Percentiles rank a stretch among this genome's conserved stretches.
These are phyloP conservation scores for Podiceps cristatus DNA, from an alignment of 2,113 vertebrate species.

Conservation along the genomic window DNA sequence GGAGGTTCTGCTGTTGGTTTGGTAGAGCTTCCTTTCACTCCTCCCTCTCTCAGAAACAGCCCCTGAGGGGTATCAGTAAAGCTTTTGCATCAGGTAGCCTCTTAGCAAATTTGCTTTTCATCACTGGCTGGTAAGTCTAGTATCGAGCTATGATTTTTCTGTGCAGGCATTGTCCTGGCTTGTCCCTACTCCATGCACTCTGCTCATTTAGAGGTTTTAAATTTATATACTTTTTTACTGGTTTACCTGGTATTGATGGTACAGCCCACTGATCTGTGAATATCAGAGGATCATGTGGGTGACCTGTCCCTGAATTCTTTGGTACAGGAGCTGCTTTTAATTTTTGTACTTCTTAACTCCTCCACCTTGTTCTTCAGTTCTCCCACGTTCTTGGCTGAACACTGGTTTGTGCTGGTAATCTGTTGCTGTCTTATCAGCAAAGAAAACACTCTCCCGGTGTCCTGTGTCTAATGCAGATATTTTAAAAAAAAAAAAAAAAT, in stretches of 20 bases:
- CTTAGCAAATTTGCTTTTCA: not conserved
- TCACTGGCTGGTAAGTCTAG: not conserved
- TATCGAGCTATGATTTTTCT: not conserved
- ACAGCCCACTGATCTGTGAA: not conserved
- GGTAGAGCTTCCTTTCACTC: not conserved
- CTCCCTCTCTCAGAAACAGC: not conserved
- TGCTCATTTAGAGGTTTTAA: not conserved
- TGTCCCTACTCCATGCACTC: not conserved
- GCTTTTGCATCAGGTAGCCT: not conserved
- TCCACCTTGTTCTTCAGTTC: not conserved
- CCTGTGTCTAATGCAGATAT: not conserved
- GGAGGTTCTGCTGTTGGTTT: not conserved
- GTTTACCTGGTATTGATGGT: not conserved
- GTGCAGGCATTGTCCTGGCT: not conserved
- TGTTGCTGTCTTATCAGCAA: constrained; percentile 33
- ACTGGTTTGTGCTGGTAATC: not conserved
- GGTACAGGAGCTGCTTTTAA: not conserved
- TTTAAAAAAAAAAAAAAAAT: too few relatives aligned
- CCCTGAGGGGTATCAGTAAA: not conserved
- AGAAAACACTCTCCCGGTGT: not conserved
- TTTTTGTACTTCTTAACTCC: not conserved
- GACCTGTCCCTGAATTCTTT: not conserved
- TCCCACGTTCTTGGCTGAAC: not conserved
- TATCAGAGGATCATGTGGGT: not conserved
- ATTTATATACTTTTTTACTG: not conserved